Percentiles rank a stretch among this genome's conserved stretches.
phyloP scores from a whole-genome alignment of 2,888 invertebrate species.

The Ectropis crepuscularia region DNA sequence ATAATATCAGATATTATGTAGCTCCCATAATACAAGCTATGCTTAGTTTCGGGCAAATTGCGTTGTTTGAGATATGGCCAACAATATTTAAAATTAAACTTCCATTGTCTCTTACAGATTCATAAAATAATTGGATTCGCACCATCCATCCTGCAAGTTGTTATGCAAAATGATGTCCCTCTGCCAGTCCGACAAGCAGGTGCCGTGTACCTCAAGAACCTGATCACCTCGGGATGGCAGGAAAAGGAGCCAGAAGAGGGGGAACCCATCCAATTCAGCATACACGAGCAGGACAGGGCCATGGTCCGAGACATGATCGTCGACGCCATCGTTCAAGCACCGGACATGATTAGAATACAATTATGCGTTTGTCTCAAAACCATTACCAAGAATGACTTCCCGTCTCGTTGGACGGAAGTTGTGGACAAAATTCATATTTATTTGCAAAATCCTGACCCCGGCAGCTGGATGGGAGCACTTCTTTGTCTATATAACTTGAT shows the following conservation, averaged over 20 bases:
- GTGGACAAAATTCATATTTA: slow-evolving; percentile 98
- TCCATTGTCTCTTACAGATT: slow-evolving; percentile 60
- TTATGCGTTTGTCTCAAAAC: slow-evolving; percentile 96
- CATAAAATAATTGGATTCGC: slow-evolving; percentile 96
- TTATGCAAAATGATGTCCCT: slow-evolving; percentile 95
- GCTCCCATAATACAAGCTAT: too few relatives aligned
- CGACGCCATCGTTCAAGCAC: slow-evolving; percentile 97
- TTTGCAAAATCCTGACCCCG: slow-evolving; percentile 94
- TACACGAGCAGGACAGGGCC: slow-evolving; percentile 98
- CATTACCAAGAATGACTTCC: slow-evolving; percentile 98
- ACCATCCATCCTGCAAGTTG: slow-evolving; percentile 95
- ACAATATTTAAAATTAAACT: neutral
- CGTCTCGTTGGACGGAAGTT: slow-evolving; percentile 96
- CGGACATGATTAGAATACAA: slow-evolving; percentile 95
- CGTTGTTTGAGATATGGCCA: too few relatives aligned
- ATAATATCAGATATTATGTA: too few relatives aligned
- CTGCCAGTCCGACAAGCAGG: slow-evolving; percentile 98
- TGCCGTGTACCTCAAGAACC: slow-evolving; percentile 98
- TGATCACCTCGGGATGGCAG: slow-evolving; percentile 95
- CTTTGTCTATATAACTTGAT: slow-evolving; percentile 96
- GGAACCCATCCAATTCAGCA: slow-evolving; percentile 91
- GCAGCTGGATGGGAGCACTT: slow-evolving; percentile 96
- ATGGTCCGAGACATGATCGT: slow-evolving; percentile 96
- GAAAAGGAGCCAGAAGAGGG: slow-evolving; percentile 91
- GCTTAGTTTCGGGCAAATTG: too few relatives aligned